Evolutionary conservation across 2,888 invertebrate species (phyloP).

Genomic region (Heliconius cydno): DNA sequence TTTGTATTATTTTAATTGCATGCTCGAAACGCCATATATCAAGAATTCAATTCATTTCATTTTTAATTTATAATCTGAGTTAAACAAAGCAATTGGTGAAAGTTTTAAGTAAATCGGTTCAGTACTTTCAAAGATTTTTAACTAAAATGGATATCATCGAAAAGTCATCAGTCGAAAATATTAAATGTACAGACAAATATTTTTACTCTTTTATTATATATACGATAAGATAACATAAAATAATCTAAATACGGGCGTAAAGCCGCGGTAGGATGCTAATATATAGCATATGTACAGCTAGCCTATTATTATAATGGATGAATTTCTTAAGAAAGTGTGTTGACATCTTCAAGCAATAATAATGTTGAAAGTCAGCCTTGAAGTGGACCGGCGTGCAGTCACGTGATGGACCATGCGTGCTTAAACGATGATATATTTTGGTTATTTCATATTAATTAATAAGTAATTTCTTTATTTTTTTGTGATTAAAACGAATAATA

Average conservation of each 20-base stretch:
- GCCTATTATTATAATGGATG: background rate
- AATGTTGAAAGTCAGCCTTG: slow-evolving; percentile 22
- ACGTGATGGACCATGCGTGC: background rate
- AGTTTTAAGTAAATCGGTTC: no score
- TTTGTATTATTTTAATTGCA: no score
- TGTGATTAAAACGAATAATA: background rate
- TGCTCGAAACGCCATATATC: no score
- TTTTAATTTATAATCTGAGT: no score
- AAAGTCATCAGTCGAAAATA: no score
- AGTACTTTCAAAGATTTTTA: no score
- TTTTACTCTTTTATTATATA: no score
- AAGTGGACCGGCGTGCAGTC: background rate
- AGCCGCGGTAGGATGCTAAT: background rate
- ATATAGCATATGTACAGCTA: background rate
- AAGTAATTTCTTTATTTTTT: background rate
- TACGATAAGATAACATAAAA: no score
- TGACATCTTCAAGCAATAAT: slow-evolving; percentile 11
- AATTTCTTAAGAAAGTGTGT: slow-evolving; percentile 32
- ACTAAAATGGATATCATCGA: no score
- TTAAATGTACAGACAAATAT: no score
- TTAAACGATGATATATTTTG: background rate
- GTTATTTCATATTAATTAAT: background rate
- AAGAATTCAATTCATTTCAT: no score
- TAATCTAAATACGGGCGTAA: background rate
- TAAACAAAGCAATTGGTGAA: no score